Evolutionary conservation across 1,140 invertebrate species (phyloP).

Genomic region (Eciton burchellii): DNA sequence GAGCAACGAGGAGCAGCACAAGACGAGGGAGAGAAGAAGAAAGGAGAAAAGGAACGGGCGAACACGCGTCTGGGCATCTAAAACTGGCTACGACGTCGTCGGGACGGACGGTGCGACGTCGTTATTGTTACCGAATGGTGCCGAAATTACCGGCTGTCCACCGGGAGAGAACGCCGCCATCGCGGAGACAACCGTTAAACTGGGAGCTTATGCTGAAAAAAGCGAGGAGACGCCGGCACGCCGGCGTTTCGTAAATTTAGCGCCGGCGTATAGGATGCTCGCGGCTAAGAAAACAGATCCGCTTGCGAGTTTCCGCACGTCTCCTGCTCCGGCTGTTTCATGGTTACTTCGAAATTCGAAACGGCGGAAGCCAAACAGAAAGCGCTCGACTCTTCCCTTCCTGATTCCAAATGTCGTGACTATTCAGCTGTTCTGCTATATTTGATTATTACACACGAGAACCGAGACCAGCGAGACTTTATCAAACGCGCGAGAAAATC

Average conservation of each 20-base stretch:
- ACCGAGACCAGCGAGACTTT: neutral
- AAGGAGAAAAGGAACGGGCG: neutral
- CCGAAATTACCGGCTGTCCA: constrained; percentile 72
- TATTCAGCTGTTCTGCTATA: neutral
- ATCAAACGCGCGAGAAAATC: neutral
- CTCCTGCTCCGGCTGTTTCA: constrained; percentile 33
- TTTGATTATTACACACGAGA: neutral
- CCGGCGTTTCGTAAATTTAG: constrained; percentile 70
- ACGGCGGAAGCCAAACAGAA: neutral
- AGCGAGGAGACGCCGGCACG: neutral
- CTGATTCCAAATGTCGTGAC: neutral
- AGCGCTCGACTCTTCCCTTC: neutral
- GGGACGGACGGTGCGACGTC: constrained; percentile 66
- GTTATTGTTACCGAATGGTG: constrained; percentile 74
- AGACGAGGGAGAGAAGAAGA: neutral
- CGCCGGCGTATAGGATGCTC: constrained; percentile 38
- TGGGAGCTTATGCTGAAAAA: constrained; percentile 10
- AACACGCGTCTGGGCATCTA: constrained; percentile 67
- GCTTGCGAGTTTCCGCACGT: constrained; percentile 40
- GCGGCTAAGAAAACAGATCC: constrained; percentile 56
- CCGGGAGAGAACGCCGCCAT: constrained; percentile 50
- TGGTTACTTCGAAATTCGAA: neutral
- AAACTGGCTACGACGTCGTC: constrained; percentile 67
- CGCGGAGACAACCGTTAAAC: constrained; percentile 37
- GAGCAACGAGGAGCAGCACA: neutral